phyloP scores from a whole-genome alignment of 2,888 invertebrate genomes.

The Lepeophtheirus nordmannii region DNA sequence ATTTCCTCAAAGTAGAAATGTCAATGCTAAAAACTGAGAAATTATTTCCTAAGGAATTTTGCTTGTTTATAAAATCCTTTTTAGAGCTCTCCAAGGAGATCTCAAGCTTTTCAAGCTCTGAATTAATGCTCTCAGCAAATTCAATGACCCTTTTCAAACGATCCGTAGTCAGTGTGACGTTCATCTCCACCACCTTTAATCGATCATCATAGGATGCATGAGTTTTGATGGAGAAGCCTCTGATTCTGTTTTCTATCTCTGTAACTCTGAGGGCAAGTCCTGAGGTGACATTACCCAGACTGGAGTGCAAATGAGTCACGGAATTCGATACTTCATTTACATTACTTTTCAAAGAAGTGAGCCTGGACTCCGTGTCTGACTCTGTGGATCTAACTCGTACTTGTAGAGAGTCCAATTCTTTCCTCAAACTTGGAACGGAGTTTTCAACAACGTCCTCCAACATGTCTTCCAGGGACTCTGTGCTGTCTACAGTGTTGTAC shows the following conservation, averaged over 20 bases:
- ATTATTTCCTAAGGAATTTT: neutral
- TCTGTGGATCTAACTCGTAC: neutral
- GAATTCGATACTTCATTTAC: neutral
- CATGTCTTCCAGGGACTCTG: neutral
- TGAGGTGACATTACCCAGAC: neutral
- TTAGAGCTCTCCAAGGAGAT: neutral
- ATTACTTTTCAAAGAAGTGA: neutral
- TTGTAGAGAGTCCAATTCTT: neutral
- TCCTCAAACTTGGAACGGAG: neutral
- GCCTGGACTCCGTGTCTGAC: neutral
- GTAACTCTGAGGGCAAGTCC: neutral
- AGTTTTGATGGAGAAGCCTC: neutral
- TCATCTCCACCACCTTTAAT: neutral
- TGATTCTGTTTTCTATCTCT: neutral
- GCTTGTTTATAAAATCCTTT: neutral
- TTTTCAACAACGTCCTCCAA: neutral
- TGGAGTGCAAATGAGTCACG: neutral
- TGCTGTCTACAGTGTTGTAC: slow-evolving; percentile 3
- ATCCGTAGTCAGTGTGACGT: neutral
- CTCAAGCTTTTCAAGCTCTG: neutral
- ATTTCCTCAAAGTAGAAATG: neutral
- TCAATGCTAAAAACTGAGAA: slow-evolving; percentile 6
- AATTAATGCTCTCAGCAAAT: neutral
- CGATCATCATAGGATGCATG: neutral
- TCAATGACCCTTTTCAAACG: neutral